Conservation (phyloP, 2,888 invertebrate species). For the Papilio elwesi region DNA sequence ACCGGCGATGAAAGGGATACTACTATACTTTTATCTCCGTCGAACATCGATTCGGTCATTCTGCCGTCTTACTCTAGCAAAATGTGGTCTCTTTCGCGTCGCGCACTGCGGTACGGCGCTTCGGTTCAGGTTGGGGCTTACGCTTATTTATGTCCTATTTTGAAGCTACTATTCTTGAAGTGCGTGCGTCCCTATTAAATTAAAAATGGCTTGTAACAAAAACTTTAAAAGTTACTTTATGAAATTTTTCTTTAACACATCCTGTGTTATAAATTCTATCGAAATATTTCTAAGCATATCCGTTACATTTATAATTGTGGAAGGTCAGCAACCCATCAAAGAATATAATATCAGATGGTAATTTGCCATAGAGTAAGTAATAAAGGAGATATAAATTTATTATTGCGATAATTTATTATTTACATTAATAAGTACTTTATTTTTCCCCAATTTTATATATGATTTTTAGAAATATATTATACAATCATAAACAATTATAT, state of each 20-base stretch:
- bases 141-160: slow-evolving; percentile 20
- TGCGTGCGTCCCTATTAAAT: slow-evolving; percentile 23
- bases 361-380: no score
- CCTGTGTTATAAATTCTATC: background rate
- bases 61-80: slow-evolving; percentile 22
- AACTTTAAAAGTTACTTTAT: background rate
- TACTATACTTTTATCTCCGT: slow-evolving; percentile 37
- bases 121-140: slow-evolving; percentile 12
- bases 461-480: no score
- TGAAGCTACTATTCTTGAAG: slow-evolving; percentile 5
- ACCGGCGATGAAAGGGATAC: slow-evolving; percentile 64
- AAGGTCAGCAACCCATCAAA: background rate
- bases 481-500: background rate
- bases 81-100: slow-evolving; percentile 32
- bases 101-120: slow-evolving; percentile 37
- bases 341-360: no score
- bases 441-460: no score
- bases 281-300: background rate
- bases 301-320: background rate
- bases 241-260: background rate
- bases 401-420: no score
- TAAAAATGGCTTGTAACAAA: background rate
- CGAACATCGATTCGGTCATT: slow-evolving; percentile 44
- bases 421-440: no score
- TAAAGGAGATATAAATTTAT: no score